Evolutionary conservation across 2,888 invertebrate genomes (phyloP).

Genomic region (Keiferia lycopersicella): DNA sequence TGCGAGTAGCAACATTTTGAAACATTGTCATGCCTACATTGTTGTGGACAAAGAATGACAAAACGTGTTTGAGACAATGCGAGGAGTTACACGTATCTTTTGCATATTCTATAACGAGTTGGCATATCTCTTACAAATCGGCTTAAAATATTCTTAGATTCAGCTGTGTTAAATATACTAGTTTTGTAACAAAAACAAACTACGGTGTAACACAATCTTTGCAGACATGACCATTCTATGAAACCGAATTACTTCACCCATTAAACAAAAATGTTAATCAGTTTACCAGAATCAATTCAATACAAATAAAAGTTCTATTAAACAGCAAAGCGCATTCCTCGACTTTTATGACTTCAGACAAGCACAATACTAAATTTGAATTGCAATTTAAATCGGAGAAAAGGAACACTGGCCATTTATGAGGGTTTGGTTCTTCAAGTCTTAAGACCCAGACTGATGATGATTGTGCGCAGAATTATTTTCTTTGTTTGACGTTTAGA

Average conservation of each 20-base stretch:
- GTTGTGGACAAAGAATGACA: slow-evolving; percentile 14
- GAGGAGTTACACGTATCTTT: neutral
- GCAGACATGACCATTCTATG: no score
- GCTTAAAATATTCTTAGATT: neutral
- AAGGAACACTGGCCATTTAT: neutral
- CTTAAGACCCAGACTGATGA: no score
- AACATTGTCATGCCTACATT: neutral
- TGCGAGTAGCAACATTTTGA: neutral
- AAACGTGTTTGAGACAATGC: slow-evolving; percentile 3
- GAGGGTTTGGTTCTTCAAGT: no score
- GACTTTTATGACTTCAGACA: slow-evolving; percentile 19
- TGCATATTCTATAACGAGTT: slow-evolving; percentile 10
- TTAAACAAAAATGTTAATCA: no score
- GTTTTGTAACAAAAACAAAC: no score
- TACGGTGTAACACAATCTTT: no score
- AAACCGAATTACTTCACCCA: no score
- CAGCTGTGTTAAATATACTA: no score
- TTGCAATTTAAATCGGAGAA: slow-evolving; percentile 13
- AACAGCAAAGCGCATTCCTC: neutral
- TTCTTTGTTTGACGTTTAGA: no score
- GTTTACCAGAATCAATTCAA: neutral
- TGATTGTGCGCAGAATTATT: no score
- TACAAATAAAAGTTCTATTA: slow-evolving; percentile 8
- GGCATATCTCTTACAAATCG: neutral
- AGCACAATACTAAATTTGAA: no score